Conservation (phyloP, 2,797 vertebrate species). For the Melanitta fusca region DNA sequence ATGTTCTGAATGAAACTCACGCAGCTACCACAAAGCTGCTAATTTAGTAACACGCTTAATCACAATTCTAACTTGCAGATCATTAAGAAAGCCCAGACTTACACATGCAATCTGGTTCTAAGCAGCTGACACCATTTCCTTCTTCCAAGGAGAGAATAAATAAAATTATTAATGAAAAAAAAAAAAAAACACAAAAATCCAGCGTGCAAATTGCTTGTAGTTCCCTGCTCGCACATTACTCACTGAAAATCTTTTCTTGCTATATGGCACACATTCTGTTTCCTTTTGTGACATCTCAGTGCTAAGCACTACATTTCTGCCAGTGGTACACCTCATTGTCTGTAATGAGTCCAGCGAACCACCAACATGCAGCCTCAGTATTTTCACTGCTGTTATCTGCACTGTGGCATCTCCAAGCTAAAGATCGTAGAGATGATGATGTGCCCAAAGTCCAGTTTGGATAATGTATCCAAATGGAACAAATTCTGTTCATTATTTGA, state of each 20-base stretch:
- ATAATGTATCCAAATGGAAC: conserved; percentile 19
- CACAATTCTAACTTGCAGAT: conserved; percentile 19
- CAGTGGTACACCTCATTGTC: background rate
- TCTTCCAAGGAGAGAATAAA: background rate
- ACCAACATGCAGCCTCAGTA: background rate
- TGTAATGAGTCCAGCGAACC: background rate
- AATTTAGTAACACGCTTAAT: conserved; percentile 12
- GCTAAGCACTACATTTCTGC: background rate
- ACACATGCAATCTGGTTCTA: background rate
- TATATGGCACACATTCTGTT: background rate
- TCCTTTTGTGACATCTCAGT: background rate
- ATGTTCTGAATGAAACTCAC: background rate
- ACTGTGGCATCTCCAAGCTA: background rate
- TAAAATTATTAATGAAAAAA: background rate
- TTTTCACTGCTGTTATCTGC: background rate
- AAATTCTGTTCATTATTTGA: conserved; percentile 54
- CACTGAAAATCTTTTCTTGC: background rate
- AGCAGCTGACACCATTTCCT: background rate
- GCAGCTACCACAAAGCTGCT: conserved; percentile 10
- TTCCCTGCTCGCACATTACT: background rate
- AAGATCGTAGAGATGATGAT: conserved; percentile 7
- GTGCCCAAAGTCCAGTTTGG: conserved; percentile 7
- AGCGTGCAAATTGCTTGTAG: background rate
- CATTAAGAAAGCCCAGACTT: conserved; percentile 24
- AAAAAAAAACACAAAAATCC: background rate